Conservation (phyloP, 2,888 invertebrate genomes). For the Acleris laterana region DNA sequence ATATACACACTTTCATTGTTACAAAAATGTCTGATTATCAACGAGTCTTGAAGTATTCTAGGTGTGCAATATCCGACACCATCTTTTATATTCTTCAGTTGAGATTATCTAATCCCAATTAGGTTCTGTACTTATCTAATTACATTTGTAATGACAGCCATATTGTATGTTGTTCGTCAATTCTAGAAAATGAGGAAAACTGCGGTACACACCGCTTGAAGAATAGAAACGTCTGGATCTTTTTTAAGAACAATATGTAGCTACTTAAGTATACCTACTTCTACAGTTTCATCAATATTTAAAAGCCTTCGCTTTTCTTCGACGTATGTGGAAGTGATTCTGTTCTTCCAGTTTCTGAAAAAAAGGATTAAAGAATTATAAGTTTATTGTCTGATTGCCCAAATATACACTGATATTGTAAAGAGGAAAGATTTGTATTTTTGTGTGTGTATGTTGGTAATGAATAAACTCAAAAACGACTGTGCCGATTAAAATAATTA, state of each 20-base stretch:
- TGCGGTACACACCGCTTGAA: neutral
- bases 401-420: too few species aligned
- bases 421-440: too few species aligned
- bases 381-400: too few species aligned
- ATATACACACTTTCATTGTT: neutral
- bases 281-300: neutral
- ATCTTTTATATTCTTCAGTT: constrained; percentile 25
- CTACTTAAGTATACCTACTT: neutral
- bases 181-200: neutral
- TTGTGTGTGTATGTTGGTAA: too few species aligned
- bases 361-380: neutral
- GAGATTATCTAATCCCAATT: constrained; percentile 26
- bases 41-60: constrained; percentile 8
- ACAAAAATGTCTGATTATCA: neutral
- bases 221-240: neutral
- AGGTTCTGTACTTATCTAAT: constrained; percentile 31
- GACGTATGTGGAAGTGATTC: constrained; percentile 35
- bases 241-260: too few species aligned
- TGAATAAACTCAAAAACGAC: too few species aligned
- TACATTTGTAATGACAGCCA: neutral
- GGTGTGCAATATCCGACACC: neutral
- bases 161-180: neutral
- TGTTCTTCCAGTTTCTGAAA: constrained; percentile 61
- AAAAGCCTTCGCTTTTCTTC: constrained; percentile 31
- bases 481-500: too few species aligned